Percentiles rank a stretch among this genome's conserved stretches.
Conservation (phyloP, 2,797 vertebrate species). For the Hoplostethus atlanticus region DNA sequence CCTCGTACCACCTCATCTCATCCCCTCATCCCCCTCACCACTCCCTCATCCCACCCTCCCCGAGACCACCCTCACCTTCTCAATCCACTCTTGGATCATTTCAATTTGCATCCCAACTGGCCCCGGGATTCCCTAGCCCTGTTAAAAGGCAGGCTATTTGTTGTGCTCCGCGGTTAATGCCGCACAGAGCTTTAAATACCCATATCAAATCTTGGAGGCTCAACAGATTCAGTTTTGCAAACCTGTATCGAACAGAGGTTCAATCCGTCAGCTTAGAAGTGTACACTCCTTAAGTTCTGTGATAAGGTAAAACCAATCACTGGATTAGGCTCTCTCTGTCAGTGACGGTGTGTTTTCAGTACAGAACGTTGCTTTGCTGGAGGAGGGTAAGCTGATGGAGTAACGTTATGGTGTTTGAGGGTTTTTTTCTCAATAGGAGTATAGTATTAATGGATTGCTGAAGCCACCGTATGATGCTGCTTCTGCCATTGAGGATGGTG, state of each 20-base stretch:
- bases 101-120: constrained; percentile 88
- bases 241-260: constrained; percentile 90
- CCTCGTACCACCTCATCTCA: constrained; percentile 58
- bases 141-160: constrained; percentile 90
- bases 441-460: constrained; percentile 74
- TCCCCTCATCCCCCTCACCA: constrained; percentile 59
- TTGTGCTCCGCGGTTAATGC: constrained; percentile 90
- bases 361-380: constrained; percentile 67
- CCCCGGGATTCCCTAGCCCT: constrained; percentile 82
- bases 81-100: constrained; percentile 86
- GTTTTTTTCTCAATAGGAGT: constrained; percentile 72
- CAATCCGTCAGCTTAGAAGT: constrained; percentile 90
- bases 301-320: constrained; percentile 91
- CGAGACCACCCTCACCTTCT: constrained; percentile 80
- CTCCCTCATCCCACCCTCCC: constrained; percentile 60
- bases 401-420: constrained; percentile 75
- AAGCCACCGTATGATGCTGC: constrained; percentile 59
- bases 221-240: constrained; percentile 92
- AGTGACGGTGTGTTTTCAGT: constrained; percentile 74
- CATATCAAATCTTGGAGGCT: constrained; percentile 91
- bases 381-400: constrained; percentile 79
- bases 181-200: constrained; percentile 90
- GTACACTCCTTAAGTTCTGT: constrained; percentile 90
- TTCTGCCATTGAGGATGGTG: constrained; percentile 69
- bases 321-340: constrained; percentile 85